These are phyloP conservation scores for Eurystomus gularis DNA, from an alignment of 2,113 vertebrate genomes.

Conservation along the genomic window DNA sequence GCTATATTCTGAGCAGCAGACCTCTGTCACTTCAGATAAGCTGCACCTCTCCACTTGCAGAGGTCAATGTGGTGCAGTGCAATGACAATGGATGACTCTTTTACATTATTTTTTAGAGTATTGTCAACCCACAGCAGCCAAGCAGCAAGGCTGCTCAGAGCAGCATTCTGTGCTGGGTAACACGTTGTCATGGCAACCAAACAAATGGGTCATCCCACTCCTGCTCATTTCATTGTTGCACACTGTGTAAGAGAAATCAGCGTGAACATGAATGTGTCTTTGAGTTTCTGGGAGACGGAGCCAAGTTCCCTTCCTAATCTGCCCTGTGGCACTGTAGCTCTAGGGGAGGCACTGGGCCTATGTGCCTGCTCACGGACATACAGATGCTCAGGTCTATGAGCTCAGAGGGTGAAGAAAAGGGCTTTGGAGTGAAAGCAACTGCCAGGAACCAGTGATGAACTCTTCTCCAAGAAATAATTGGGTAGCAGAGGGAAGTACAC, in stretches of 20 bases:
- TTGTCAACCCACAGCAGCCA: not conserved
- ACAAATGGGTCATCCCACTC: constrained; percentile 48
- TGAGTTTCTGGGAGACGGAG: not conserved
- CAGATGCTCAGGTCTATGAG: not conserved
- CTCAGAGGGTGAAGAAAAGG: not conserved
- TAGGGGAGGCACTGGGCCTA: not conserved
- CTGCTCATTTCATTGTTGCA: not conserved
- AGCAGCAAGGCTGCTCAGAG: not conserved
- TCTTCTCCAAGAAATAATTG: not conserved
- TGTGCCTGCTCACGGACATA: not conserved
- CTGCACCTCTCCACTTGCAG: not conserved
- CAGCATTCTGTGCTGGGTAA: not conserved
- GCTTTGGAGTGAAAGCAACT: not conserved
- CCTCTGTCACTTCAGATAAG: not conserved
- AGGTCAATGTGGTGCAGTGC: not conserved
- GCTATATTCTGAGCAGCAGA: not conserved
- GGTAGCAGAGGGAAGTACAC: not conserved
- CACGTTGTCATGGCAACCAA: constrained; percentile 55
- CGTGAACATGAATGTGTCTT: fast-evolving
- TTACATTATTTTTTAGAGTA: not conserved
- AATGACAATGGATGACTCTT: not conserved
- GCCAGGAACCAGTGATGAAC: not conserved
- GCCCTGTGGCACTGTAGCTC: fast-evolving
- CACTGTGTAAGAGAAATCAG: not conserved
- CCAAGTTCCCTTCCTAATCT: not conserved